Percentiles rank a stretch among this genome's conserved stretches.
phyloP scores from a whole-genome alignment of 2,888 invertebrate species.

The Caenorhabditis afra region DNA sequence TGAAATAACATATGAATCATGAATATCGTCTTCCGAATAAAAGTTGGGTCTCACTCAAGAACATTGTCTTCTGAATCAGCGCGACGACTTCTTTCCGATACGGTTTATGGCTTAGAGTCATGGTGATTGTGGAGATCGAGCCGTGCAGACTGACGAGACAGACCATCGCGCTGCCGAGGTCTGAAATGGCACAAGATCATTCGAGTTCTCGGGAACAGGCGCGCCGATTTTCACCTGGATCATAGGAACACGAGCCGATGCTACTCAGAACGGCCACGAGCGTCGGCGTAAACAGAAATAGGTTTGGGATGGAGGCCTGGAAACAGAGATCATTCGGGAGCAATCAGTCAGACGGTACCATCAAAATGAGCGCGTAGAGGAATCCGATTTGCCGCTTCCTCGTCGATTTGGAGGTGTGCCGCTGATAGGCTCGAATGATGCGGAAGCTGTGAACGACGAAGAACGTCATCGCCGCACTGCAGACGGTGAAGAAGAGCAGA shows the following conservation, averaged over 20 bases:
- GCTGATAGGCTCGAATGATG: slow-evolving; percentile 13
- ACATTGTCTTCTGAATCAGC: neutral
- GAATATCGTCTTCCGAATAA: neutral
- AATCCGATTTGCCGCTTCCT: slow-evolving; percentile 33
- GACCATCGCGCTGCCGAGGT: slow-evolving; percentile 4
- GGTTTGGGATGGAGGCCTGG: slow-evolving; percentile 30
- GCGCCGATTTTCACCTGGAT: slow-evolving; percentile 15
- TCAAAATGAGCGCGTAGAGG: slow-evolving; percentile 19
- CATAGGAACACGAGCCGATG: slow-evolving; percentile 12
- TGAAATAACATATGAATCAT: neutral
- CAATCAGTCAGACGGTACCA: slow-evolving; percentile 5
- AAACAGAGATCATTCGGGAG: neutral
- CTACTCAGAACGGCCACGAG: slow-evolving; percentile 1
- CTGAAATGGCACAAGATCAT: too few relatives aligned
- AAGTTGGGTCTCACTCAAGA: slow-evolving; percentile 17
- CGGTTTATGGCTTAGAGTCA: slow-evolving; percentile 28
- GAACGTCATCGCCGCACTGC: slow-evolving; percentile 4
- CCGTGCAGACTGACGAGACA: slow-evolving; percentile 24
- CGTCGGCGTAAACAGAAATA: slow-evolving; percentile 13
- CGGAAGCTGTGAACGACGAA: slow-evolving; percentile 18
- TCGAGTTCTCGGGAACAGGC: neutral
- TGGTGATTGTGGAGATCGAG: slow-evolving; percentile 17
- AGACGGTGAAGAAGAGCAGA: neutral
- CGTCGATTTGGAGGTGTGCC: slow-evolving; percentile 16
- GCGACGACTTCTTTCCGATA: slow-evolving; percentile 7